Percentiles rank a stretch among this genome's conserved stretches.
phyloP scores from a whole-genome alignment of 2,888 invertebrate species.

The Amiota mariae region DNA sequence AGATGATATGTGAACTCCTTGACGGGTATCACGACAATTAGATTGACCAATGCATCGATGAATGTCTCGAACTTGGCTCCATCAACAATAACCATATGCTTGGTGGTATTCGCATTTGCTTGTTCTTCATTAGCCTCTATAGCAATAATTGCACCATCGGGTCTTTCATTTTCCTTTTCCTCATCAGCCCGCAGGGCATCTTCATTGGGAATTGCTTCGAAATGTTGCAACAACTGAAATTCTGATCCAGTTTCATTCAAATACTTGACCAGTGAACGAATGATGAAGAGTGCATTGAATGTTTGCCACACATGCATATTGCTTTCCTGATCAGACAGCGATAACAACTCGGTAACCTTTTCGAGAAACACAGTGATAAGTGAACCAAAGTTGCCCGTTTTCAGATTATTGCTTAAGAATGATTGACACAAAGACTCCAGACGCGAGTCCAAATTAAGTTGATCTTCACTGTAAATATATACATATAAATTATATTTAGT shows the following conservation, averaged over 20 bases:
- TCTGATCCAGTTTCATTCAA: conserved; percentile 93
- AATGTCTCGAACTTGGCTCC: conserved; percentile 73
- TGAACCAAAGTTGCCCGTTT: conserved; percentile 92
- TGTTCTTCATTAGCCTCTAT: conserved; percentile 61
- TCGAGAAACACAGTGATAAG: conserved; percentile 89
- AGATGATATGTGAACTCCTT: conserved; percentile 86
- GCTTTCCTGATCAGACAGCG: conserved; percentile 88
- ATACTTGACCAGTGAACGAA: conserved; percentile 89
- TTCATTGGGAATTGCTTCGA: conserved; percentile 77
- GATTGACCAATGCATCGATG: conserved; percentile 72
- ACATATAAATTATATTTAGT: background rate
- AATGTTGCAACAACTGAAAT: conserved; percentile 87
- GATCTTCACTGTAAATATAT: conserved; percentile 81
- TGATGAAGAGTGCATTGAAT: conserved; percentile 92
- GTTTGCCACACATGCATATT: conserved; percentile 91
- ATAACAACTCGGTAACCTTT: conserved; percentile 86
- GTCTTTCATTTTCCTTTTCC: conserved; percentile 43
- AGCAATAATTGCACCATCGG: conserved; percentile 57
- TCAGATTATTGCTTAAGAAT: conserved; percentile 87
- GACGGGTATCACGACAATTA: conserved; percentile 73
- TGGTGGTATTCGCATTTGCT: conserved; percentile 38
- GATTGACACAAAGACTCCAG: conserved; percentile 83
- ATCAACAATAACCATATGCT: conserved; percentile 64
- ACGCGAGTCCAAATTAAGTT: conserved; percentile 85
- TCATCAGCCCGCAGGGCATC: conserved; percentile 55